Evolutionary conservation across 2,888 invertebrate genomes (phyloP).

Genomic region (Callimorpha dominula): DNA sequence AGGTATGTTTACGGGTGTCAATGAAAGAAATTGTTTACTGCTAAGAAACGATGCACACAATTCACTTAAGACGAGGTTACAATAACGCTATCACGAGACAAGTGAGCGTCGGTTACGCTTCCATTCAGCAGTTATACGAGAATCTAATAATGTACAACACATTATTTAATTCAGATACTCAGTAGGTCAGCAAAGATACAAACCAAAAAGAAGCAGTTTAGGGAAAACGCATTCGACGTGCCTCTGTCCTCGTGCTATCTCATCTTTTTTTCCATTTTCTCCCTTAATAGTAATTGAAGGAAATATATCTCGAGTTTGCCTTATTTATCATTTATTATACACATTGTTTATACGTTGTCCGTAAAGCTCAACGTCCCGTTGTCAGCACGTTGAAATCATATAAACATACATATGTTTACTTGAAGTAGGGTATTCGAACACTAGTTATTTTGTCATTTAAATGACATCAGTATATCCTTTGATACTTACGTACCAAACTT

Average conservation of each 20-base stretch:
- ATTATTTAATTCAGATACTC: not conserved
- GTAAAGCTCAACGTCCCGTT: not conserved
- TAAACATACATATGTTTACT: not conserved
- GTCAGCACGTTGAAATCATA: not conserved
- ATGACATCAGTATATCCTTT: too few relatives aligned
- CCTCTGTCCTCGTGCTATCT: too few relatives aligned
- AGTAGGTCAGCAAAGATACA: not conserved
- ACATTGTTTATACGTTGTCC: too few relatives aligned
- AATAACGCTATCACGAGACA: constrained; percentile 28
- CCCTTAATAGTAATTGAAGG: too few relatives aligned
- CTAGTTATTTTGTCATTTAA: not conserved
- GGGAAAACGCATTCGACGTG: not conserved
- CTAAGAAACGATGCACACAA: constrained; percentile 17
- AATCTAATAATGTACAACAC: constrained; percentile 8
- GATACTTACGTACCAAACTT: too few relatives aligned
- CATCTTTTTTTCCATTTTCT: too few relatives aligned
- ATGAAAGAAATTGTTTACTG: constrained; percentile 31
- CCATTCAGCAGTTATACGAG: constrained; percentile 2
- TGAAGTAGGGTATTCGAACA: not conserved
- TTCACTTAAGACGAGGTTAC: constrained; percentile 13
- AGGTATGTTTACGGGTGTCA: constrained; percentile 10
- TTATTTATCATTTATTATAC: too few relatives aligned
- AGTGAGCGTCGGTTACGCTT: constrained; percentile 28
- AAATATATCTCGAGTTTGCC: too few relatives aligned
- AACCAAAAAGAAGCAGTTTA: not conserved